Evolutionary conservation across 2,113 vertebrate species (phyloP), one percentile per base, ranked within the genome.

Genomic region (Piliocolobus tephrosceles): DNA sequence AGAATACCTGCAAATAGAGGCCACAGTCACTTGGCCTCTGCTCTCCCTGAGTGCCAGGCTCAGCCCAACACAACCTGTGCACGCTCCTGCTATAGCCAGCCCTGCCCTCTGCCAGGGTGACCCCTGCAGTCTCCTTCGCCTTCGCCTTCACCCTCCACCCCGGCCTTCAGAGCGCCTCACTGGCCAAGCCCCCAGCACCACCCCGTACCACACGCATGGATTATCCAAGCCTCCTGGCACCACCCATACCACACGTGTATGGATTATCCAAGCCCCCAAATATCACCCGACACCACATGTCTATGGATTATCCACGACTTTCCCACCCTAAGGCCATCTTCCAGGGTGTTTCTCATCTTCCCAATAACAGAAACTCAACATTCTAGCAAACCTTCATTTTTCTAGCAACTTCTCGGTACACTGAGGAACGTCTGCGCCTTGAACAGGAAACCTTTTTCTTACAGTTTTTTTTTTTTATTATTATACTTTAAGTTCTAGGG

Each of bases 51-150:
- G 5, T 1, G 38, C 13, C 23, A 27, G 40, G 35, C 40, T 8
- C 23, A 45, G 40, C 40, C 12, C 12, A 43, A 23, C 2, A 13
- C 3, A 7, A 13, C 23, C 13, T 40, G 5, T 27, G 22, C 22
- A 1, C 0, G 1, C 38, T n/a, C 50, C 5, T 20, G 11, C 11
- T 7, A 20, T 0, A 38, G 32, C 45, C 75, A 38, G 70, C 66
- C 16, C 35, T n/a, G 17, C 16, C 7, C 17, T 20, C 68, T 1
- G 16, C 17, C 8, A 17, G 68, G 35, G 8, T 17, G 32, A 16
- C 66, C 30, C 14, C 66, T 68, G 66, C 6, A 16, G 66, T 32
- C 25, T 61, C 58, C 23, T 66, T 30, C 4, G 11, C 47, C 47
- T 50, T 61, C 61, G 4, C 10, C 23, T 64, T 64, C 4, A 5